Base-by-base conservation (phyloP, 2,888 invertebrate genomes). In the Allacma fusca region DNA sequence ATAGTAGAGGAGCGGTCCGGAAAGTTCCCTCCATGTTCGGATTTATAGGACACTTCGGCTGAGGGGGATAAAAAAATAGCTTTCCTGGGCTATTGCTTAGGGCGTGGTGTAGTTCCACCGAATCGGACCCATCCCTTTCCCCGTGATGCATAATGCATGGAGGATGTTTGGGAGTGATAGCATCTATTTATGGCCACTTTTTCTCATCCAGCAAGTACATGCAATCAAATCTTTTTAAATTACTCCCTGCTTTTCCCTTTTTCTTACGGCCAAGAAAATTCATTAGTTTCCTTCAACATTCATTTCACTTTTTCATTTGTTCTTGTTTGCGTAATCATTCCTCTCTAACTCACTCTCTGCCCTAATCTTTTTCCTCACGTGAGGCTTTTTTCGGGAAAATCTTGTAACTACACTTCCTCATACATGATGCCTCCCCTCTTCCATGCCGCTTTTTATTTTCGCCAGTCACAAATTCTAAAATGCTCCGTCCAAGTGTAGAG, bases 51-150 rank as follows among this genome's bases (percentile, higher is more conserved):
- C 19, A 50, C 19, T 50, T 50, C 2, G 9, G 50, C 16, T 50
- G 2, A 16, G 50, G 50, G 64, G 21, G 19, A 74, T 64, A 65
- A 65, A 74, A 64, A 74, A 43, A 65, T 23, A 34, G 28, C 43
- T 23, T 21, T 16, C 62, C 26, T 29, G 34, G 73, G 43, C 21
- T 72, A 24, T 62, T 62, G 16, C 50, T 16, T 50, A 76, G 76
- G 76, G 76, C 76, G 76, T 76, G 70, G 76, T 69, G 28, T 70
- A 59, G 69, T 75, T 65, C 68, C 59, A 64, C 72, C 74, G 67
- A 74, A 50, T 76, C 43, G 76, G 76, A 70, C 76, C 76, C 76
- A 76, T 76, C 76, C 76, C 75, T 67, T 28, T 65, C 26, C 43
- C 50, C 34, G 29, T 5, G 21, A n/a, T 29, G n/a, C 26, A 72